Base-by-base conservation (phyloP, 2,888 invertebrate species). In the Drosophila algonquin region DNA sequence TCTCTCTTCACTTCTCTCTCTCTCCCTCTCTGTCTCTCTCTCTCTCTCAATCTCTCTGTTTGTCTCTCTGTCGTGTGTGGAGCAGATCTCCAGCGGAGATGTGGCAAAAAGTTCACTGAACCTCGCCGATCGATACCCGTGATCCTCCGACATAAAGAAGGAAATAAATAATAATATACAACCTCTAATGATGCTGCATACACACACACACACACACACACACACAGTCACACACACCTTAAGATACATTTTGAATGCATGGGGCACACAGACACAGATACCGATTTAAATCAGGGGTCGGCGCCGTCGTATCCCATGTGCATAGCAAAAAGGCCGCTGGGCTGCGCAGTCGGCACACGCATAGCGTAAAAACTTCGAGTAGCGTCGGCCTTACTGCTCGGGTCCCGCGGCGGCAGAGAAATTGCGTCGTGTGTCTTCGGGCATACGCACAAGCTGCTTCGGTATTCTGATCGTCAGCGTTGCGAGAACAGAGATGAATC, bases 91-190 rank as follows among this genome's bases (percentile, higher is more conserved):
- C 40, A 40, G 40, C 7, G 40, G n/a, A 40, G 40, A 40, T 40
- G 40, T 40, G 40, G 79, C 56, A 50, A 61, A 59, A 73, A 75
- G 82, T 85, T 87, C 82, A 79, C 4, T 86, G 86, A 85, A 85
- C 81, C 54, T 7, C 16, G 27, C 35, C 18, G 67, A 67, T 65
- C 65, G 63, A 50, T 40, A 14, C 40, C 40, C n/a, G 40, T 40
- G 40, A 40, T 40, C 40, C 40, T 40, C 40, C n/a, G 71, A 10
- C 44, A 16, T 40, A 18, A 44, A 16, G 35, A 52, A 60, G 71
- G 52, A 68, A 57, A 58, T 71, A 72, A 68, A 68, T 68, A 69
- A 71, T 69, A 69, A 59, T 69, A 69, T 69, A 70, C 55, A 72
- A 55, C 60, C 73, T 75, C 74, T 76, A 70, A 75, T 76, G 76